Base-by-base conservation (phyloP, 2,113 vertebrate species). In the Cottus gobio region DNA sequence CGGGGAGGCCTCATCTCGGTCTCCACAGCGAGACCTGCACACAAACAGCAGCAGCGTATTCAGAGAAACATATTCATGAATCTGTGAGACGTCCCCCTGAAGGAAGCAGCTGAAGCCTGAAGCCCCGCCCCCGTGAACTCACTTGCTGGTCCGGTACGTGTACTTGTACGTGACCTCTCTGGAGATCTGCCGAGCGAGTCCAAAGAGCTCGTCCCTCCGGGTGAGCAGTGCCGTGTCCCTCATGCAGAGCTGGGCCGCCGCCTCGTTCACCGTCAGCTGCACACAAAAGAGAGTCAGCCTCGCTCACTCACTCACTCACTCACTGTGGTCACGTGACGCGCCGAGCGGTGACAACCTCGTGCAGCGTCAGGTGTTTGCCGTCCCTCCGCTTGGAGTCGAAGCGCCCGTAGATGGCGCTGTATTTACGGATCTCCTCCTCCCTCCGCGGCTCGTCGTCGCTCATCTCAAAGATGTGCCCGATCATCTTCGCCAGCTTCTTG, bases 361-460 rank as follows among this genome's bases (percentile, higher is more conserved):
- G 98, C 65, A 99, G 96, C 0, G 98, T 99, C 80, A 99, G 96
- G 85, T 98, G 98, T 52, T 99, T 99, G 60, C 98, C 98, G 34
- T 99, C 98, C 86, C 99, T 96, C 75, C 98, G 95, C 95, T 99
- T 99, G 0, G 98, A 99, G 94, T 99, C 98, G 66, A 99, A 99
- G 36, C 98, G 95, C 44, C 98, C 98, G 34, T 99, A 99, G 91
- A 99, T 99, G 91, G 98, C 98, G 85, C 98, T 99, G 93, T 98
- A 99, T 85, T 99, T 99, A 22, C 98, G 95, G 57, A 99, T 97
- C 89, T 99, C 97, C 81, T 99, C 98, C 88, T 99, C 97, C 82
- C 96, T 93, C 71, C 95, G 96, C 0, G 97, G 97, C 77, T 99
- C 97, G 1, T 97, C 97, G 0, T 98, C 97, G 7, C 92, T 93